A percentile compares a stretch with the other conserved stretches of the same genome.
These are phyloP conservation scores for Stenopsyche tienmushanensis DNA, from an alignment of 1,140 invertebrate genomes.

Conservation along the genomic window DNA sequence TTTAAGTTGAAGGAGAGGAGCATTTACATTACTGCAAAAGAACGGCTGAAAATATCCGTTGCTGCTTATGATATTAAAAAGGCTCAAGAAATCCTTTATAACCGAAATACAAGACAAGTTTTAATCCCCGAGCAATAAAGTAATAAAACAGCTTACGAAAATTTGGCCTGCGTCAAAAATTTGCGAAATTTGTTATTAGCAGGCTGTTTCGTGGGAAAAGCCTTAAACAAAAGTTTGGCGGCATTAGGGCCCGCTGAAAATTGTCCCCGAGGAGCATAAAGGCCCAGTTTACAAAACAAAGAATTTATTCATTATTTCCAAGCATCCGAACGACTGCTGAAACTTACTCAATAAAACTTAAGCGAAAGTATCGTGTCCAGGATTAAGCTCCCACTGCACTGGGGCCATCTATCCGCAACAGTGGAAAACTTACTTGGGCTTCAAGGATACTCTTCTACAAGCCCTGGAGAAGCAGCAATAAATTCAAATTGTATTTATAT, in stretches of 20 bases:
- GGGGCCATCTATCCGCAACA: background rate
- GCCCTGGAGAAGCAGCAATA: too few species aligned
- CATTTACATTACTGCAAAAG: too few species aligned
- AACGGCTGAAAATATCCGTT: background rate
- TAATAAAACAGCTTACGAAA: constrained; percentile 16
- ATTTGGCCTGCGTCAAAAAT: constrained; percentile 15
- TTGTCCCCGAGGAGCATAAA: constrained; percentile 11
- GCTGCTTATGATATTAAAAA: background rate
- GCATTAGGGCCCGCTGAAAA: constrained; percentile 3
- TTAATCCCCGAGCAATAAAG: constrained; percentile 12
- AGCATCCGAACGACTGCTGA: background rate
- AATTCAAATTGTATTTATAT: too few species aligned
- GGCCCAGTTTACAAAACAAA: constrained; percentile 17
- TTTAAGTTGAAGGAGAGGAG: too few species aligned
- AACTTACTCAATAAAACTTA: background rate
- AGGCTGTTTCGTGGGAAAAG: background rate
- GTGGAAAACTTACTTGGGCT: too few species aligned
- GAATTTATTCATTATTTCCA: constrained; percentile 15
- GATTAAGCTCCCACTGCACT: background rate
- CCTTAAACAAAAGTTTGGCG: background rate
- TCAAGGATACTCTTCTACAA: too few species aligned
- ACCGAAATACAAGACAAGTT: background rate
- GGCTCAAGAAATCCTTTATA: background rate
- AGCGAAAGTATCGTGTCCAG: background rate
- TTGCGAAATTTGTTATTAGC: constrained; percentile 18